Evolutionary conservation across 2,888 invertebrate species (phyloP).

Genomic region (Iphiclides podalirius): DNA sequence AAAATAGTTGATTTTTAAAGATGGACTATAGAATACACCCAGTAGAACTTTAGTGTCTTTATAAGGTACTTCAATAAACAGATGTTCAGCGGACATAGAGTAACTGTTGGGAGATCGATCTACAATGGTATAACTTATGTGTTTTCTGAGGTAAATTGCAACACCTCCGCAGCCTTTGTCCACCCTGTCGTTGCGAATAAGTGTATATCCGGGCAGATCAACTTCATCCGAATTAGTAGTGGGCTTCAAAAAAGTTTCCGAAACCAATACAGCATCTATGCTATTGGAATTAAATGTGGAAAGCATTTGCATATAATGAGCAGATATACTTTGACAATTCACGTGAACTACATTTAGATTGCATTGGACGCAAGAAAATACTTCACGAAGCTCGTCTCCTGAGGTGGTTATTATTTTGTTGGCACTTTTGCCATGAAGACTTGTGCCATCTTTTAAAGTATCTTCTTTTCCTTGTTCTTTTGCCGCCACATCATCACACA

Average conservation of each 20-base stretch:
- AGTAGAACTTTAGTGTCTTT: constrained; percentile 8
- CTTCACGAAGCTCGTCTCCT: constrained; percentile 1
- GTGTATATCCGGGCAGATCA: constrained; percentile 7
- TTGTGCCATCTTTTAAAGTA: too few species aligned
- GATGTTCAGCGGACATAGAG: constrained; percentile 8
- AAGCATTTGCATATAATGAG: constrained; percentile 7
- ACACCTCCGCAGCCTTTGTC: constrained; percentile 12
- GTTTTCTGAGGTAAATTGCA: constrained; percentile 14
- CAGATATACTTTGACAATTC: constrained; percentile 12
- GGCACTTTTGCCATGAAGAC: too few species aligned
- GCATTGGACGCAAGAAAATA: not conserved
- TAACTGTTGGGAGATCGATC: constrained; percentile 6
- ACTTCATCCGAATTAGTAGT: not conserved
- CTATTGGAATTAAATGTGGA: constrained; percentile 10
- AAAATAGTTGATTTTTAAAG: constrained; percentile 14
- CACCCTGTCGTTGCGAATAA: constrained; percentile 13
- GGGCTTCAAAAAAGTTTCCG: constrained; percentile 7
- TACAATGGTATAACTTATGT: not conserved
- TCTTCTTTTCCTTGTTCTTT: too few species aligned
- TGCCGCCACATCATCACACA: too few species aligned
- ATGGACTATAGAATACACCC: constrained; percentile 17
- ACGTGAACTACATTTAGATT: constrained; percentile 15
- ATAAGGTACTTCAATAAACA: constrained; percentile 11
- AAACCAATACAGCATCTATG: constrained; percentile 11
- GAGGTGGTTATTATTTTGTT: not conserved